These are phyloP conservation scores for Amitus sp. DNA, from an alignment of 2,888 invertebrate species.

Conservation along the genomic window DNA sequence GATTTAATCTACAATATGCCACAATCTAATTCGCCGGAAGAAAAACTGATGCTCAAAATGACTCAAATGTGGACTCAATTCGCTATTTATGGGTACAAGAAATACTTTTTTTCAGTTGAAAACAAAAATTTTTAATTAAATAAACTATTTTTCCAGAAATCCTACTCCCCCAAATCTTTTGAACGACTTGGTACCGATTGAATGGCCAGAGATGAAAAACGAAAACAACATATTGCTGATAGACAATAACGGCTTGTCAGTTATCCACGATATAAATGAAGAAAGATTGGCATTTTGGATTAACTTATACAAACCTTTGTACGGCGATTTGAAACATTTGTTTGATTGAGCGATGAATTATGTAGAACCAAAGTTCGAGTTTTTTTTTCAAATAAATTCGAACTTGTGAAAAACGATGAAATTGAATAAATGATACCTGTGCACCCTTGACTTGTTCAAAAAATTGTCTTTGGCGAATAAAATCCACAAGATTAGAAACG, in stretches of 20 bases:
- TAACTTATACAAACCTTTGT: background rate
- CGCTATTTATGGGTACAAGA: slow-evolving; percentile 65
- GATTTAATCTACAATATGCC: slow-evolving; percentile 55
- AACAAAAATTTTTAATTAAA: too few relatives aligned
- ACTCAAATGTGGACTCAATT: slow-evolving; percentile 67
- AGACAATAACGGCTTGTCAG: background rate
- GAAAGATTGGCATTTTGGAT: background rate
- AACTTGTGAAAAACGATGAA: too few relatives aligned
- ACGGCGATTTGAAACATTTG: background rate
- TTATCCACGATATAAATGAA: background rate
- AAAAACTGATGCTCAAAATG: slow-evolving; percentile 59
- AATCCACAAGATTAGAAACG: too few relatives aligned
- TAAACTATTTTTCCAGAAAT: background rate
- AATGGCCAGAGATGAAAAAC: background rate
- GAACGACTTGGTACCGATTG: background rate
- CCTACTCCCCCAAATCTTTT: background rate
- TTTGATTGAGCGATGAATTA: background rate
- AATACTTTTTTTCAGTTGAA: too few relatives aligned
- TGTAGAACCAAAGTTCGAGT: background rate
- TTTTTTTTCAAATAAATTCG: background rate
- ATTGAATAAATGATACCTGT: too few relatives aligned
- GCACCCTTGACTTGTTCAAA: too few relatives aligned
- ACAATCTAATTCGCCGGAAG: slow-evolving; percentile 51
- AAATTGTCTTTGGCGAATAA: too few relatives aligned
- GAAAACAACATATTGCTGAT: background rate